Conservation (phyloP, 2,888 invertebrate genomes). For the Drosophila robusta region DNA sequence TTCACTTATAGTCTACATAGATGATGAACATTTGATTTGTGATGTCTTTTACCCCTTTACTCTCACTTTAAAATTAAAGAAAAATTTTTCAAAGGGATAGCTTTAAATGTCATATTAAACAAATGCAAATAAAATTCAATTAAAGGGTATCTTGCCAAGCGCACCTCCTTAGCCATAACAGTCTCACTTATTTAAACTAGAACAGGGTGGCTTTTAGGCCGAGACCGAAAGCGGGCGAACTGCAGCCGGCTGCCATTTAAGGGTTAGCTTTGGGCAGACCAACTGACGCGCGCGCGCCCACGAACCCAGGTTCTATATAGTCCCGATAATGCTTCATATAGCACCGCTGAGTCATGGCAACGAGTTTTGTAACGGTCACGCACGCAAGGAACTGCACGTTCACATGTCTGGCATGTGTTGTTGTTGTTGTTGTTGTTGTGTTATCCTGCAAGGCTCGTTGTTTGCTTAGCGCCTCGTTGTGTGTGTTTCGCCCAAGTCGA, state of each 20-base stretch:
- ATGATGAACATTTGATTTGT: too few relatives aligned
- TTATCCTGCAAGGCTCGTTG: constrained; percentile 37
- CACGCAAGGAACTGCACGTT: constrained; percentile 60
- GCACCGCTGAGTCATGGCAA: constrained; percentile 62
- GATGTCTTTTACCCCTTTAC: too few relatives aligned
- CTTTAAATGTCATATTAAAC: too few relatives aligned
- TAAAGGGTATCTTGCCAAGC: neutral
- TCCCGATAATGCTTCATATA: constrained; percentile 47
- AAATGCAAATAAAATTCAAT: neutral
- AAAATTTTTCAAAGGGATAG: too few relatives aligned
- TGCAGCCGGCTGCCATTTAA: constrained; percentile 60
- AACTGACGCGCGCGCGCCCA: constrained; percentile 67
- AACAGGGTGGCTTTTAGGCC: constrained; percentile 60
- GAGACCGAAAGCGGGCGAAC: constrained; percentile 11
- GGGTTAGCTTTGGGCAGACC: constrained; percentile 68
- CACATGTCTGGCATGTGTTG: constrained; percentile 65
- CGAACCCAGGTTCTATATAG: constrained; percentile 13
- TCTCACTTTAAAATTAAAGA: too few relatives aligned
- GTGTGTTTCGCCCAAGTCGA: constrained; percentile 21
- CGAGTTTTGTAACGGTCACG: constrained; percentile 72
- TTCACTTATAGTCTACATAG: too few relatives aligned
- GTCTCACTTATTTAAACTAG: constrained; percentile 51
- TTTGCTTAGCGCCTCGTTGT: constrained; percentile 41
- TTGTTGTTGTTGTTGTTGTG: constrained; percentile 31
- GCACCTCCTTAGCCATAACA: neutral